Evolutionary conservation across 2,888 invertebrate species (phyloP).

Genomic region (Callyntrura sp.): DNA sequence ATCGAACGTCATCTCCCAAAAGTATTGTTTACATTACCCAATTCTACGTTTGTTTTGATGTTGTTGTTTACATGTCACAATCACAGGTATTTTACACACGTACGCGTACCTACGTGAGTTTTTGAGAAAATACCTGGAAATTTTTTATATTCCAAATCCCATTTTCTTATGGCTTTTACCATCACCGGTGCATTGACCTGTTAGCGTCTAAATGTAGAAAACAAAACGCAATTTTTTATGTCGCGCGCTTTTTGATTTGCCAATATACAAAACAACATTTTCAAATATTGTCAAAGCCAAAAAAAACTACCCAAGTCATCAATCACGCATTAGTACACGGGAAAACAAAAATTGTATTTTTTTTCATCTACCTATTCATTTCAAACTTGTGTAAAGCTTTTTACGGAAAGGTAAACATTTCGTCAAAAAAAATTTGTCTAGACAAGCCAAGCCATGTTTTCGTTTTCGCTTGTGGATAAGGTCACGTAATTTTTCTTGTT

Average conservation of each 20-base stretch:
- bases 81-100: not conserved
- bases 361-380: no score
- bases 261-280: not conserved
- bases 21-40: no score
- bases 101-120: no score
- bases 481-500: conserved; percentile 41
- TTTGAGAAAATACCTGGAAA: no score
- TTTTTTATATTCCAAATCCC: no score
- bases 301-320: not conserved
- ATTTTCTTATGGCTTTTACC: not conserved
- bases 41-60: not conserved
- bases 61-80: no score
- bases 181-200: conserved; percentile 21
- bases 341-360: conserved; percentile 1
- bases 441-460: conserved; percentile 26
- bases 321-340: not conserved
- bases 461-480: conserved; percentile 13
- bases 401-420: not conserved
- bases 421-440: conserved; percentile 46
- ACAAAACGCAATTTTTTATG: not conserved
- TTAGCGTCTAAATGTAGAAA: not conserved
- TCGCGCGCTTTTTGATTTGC: conserved; percentile 15
- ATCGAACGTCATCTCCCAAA: no score
- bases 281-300: conserved; percentile 22
- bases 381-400: not conserved